Conservation (phyloP, 2,797 vertebrate genomes). For the Alectoris magna region DNA sequence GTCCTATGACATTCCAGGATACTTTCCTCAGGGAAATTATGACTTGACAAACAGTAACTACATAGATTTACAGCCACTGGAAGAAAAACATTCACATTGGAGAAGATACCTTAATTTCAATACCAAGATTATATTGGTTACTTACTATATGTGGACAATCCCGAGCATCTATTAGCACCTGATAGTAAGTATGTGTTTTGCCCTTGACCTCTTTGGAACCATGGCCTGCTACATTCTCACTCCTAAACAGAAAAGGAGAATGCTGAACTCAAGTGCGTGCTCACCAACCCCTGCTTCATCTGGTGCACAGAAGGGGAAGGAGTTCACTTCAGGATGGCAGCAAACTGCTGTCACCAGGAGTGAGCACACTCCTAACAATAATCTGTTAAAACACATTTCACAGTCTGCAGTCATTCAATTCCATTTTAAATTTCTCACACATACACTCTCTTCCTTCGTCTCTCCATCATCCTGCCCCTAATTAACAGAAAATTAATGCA, state of each 20-base stretch:
- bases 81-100: accelerated
- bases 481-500: not conserved
- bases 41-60: not conserved
- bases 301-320: not conserved
- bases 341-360: not conserved
- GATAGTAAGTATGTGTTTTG: conserved; percentile 97
- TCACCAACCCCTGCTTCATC: not conserved
- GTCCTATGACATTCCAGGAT: not conserved
- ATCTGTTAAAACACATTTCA: not conserved
- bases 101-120: not conserved
- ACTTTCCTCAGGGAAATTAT: not conserved
- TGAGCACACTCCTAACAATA: not conserved
- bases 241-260: conserved; percentile 73
- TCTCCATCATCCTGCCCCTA: not conserved
- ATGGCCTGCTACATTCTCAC: conserved; percentile 85
- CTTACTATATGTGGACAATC: conserved; percentile 99
- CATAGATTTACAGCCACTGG: too few relatives aligned
- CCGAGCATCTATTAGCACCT: conserved; percentile 95
- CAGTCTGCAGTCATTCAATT: not conserved
- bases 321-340: not conserved
- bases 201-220: conserved; percentile 97
- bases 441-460: not conserved
- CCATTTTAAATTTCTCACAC: not conserved
- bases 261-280: not conserved
- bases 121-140: not conserved